Evolutionary conservation across 2,113 vertebrate genomes (phyloP), one percentile per base, ranked within the genome.

Genomic region (Natator depressus): DNA sequence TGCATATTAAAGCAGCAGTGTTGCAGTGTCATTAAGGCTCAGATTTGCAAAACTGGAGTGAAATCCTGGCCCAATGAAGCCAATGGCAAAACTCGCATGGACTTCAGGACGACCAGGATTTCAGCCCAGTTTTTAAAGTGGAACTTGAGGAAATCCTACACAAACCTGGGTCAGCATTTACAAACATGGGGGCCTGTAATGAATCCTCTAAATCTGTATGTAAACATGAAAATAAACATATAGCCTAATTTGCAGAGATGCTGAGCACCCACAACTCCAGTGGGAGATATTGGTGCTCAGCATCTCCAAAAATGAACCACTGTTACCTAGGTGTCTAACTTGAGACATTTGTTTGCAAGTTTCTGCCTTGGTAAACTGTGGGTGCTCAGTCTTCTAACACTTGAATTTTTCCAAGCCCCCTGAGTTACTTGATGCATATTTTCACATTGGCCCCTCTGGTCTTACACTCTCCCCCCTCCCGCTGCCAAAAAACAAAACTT

Each of bases 1-100:
- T 38, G 57, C 83, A 79, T 89, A 95, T 84, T 85, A 93, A 89
- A 82, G 81, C 75, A 95, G 47, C 88, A 85, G 82, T 65, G 22
- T 22, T 78, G 42, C 75, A 47, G 42, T 47, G 29, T 24, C 42
- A 47, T 47, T 78, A 47, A 38, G 65, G 65, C n/a, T 72, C 17
- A 38, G 65, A 72, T 38, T 72, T 29, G 6, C 11, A 47, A 46
- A 46, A 25, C 22, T 76, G 72, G 72, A 46, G 24, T 76, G 72
- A 42, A 38, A 76, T 12, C 22, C 24, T 76, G 72, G 38, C 22
- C 22, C 42, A 27, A 1, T 46, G 38, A 76, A 46, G 75, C 22
- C 42, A 78, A 29, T 29, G 75, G 75, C 42, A 47, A 78, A 78
- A 27, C 42, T 47, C n/a, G 17, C 65, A 20, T 72, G 38, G 65